Evolutionary conservation across 2,797 vertebrate species (phyloP).

Genomic region (Neomorphus geoffroyi): DNA sequence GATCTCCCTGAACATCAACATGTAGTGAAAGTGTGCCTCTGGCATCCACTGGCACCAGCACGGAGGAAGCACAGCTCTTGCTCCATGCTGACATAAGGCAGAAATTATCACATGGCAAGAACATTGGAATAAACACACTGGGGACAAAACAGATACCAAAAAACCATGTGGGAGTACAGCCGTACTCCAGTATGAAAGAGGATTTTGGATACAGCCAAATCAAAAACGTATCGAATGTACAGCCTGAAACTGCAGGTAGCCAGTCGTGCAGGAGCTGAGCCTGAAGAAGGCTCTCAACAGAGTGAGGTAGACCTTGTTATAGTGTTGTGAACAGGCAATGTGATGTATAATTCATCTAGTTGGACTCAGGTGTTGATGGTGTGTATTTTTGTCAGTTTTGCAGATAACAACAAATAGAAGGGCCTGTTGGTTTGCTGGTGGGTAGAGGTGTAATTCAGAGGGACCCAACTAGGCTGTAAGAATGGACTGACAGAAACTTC

Average conservation of each 20-base stretch:
- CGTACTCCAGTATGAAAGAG: not conserved
- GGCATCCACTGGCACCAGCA: not conserved
- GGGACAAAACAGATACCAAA: not conserved
- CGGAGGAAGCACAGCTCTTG: not conserved
- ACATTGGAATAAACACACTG: not conserved
- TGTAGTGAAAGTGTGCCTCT: not conserved
- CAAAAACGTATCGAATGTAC: not conserved
- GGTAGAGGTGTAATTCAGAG: not conserved
- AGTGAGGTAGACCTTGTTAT: not conserved
- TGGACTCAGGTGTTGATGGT: not conserved
- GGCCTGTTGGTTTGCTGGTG: not conserved
- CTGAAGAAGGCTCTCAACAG: not conserved
- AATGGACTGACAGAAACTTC: not conserved
- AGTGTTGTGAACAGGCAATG: not conserved
- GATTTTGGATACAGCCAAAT: not conserved
- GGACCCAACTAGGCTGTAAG: not conserved
- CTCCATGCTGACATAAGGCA: not conserved
- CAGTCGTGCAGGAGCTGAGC: not conserved
- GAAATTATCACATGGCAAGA: not conserved
- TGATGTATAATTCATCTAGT: too few species aligned
- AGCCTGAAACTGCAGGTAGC: not conserved
- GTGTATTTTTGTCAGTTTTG: rapidly evolving
- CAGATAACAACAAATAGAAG: not conserved
- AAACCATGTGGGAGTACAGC: not conserved
- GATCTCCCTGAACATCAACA: rapidly evolving